Conservation (phyloP, 2,113 vertebrate genomes). For the Lonchura striata region DNA sequence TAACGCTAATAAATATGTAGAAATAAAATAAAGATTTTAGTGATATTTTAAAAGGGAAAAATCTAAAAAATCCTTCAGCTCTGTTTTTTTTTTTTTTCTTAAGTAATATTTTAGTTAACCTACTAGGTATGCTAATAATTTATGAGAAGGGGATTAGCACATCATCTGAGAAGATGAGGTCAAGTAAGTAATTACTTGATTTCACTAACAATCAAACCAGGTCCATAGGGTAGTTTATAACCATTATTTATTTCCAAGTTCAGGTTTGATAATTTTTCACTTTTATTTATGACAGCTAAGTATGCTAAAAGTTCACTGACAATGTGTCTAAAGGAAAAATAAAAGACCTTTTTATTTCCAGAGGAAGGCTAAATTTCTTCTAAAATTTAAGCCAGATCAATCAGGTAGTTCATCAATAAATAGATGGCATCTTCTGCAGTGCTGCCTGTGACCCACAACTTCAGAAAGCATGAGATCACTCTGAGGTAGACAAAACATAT, state of each 20-base stretch:
- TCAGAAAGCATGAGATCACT: slow-evolving; percentile 8
- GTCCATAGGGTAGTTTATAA: background rate
- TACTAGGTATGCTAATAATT: background rate
- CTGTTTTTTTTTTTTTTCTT: background rate
- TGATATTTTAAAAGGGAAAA: background rate
- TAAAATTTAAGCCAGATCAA: slow-evolving; percentile 4
- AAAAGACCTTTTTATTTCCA: background rate
- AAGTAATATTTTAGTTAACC: background rate
- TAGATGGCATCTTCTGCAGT: background rate
- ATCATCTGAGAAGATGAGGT: background rate
- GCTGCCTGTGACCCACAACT: background rate
- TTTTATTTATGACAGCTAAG: background rate
- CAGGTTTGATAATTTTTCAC: background rate
- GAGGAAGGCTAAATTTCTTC: background rate
- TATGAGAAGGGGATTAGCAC: background rate
- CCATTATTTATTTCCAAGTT: background rate
- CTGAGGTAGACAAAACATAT: background rate
- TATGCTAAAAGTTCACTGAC: background rate
- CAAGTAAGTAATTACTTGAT: background rate
- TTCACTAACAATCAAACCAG: background rate
- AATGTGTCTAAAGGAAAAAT: background rate
- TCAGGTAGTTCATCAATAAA: slow-evolving; percentile 18
- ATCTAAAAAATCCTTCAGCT: background rate
- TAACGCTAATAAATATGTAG: background rate
- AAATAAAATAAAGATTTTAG: background rate